Evolutionary conservation across 2,797 vertebrate genomes (phyloP).

Genomic region (Macropodus opercularis): DNA sequence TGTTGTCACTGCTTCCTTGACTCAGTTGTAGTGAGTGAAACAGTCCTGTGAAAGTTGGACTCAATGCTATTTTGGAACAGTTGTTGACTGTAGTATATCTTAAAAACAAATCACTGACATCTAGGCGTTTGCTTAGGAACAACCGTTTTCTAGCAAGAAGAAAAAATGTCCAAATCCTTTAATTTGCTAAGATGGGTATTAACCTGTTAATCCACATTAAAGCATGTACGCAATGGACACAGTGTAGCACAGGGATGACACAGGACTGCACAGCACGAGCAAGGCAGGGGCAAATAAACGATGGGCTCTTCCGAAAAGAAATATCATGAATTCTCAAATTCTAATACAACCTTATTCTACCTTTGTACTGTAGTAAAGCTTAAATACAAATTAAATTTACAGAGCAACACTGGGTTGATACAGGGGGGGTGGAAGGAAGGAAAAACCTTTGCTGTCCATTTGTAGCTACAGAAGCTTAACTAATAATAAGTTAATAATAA

Average conservation of each 20-base stretch:
- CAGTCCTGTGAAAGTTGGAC: slow-evolving; percentile 4
- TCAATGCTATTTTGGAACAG: background rate
- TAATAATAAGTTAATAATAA: too few relatives aligned
- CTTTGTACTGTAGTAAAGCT: too few relatives aligned
- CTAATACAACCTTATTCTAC: too few relatives aligned
- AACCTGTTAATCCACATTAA: slow-evolving; percentile 56
- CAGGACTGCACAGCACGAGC: background rate
- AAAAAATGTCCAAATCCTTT: slow-evolving; percentile 29
- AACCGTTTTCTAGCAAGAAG: background rate
- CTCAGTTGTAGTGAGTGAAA: background rate
- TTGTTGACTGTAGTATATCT: background rate
- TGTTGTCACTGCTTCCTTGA: slow-evolving; percentile 4
- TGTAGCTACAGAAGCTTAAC: too few relatives aligned
- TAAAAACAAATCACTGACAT: background rate
- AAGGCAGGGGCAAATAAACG: too few relatives aligned
- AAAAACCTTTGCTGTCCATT: too few relatives aligned
- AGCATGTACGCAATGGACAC: slow-evolving; percentile 1
- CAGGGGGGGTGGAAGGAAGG: too few relatives aligned
- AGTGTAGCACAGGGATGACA: slow-evolving; percentile 8
- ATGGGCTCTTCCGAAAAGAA: too few relatives aligned
- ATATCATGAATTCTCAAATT: too few relatives aligned
- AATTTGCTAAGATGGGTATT: slow-evolving; percentile 40
- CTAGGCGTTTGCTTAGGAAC: background rate
- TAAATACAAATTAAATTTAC: too few relatives aligned
- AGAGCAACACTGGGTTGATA: too few relatives aligned